Evolutionary conservation across 2,113 vertebrate species (phyloP), one percentile per base, ranked within the genome.

Genomic region (Amphiprion ocellaris): DNA sequence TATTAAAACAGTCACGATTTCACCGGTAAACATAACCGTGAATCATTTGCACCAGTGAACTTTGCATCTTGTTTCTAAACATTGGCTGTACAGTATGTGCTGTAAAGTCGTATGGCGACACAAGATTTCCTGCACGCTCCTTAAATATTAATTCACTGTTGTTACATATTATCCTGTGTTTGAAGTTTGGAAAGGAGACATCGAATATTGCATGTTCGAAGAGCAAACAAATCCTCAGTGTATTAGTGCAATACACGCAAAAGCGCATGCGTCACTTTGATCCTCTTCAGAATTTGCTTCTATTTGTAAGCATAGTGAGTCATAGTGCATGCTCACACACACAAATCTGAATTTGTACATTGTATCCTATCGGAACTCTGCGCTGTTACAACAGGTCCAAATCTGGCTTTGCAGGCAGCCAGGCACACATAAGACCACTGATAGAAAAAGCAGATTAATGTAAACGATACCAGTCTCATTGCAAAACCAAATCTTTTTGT

Each of bases 21-120:
- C 41, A 14, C 30, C 21, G 10, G 37, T 52, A 1, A 5, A 24
- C 37, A 78, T 53, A 63, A 58, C n/a, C 28, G 79, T 73, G 47
- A 90, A 75, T 81, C 28, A 89, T 83, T 89, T 58, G 61, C 65
- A 50, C 44, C 0, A 16, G 16, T 79, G 79, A 74, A 84, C 87
- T 84, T 83, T 87, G 78, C 55, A 63, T 69, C 70, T 16, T 52
- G 59, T 54, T 6, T 62, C 49, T 53, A 11, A 44, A 62, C 54
- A 66, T 33, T 26, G 10, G 1, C 65, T 47, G 59, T 49, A 73
- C 74, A 2, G 71, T 64, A 19, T 46, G 15, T 68, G 3, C 44
- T 19, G 3, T 15, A 17, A 53, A 59, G 44, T 50, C 21, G 37
- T 23, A 14, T 3, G 49, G 59, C 50, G 16, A 50, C n/a, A 21